Conservation (phyloP, 1,140 invertebrate species). For the Zaprionus camerounensis region DNA sequence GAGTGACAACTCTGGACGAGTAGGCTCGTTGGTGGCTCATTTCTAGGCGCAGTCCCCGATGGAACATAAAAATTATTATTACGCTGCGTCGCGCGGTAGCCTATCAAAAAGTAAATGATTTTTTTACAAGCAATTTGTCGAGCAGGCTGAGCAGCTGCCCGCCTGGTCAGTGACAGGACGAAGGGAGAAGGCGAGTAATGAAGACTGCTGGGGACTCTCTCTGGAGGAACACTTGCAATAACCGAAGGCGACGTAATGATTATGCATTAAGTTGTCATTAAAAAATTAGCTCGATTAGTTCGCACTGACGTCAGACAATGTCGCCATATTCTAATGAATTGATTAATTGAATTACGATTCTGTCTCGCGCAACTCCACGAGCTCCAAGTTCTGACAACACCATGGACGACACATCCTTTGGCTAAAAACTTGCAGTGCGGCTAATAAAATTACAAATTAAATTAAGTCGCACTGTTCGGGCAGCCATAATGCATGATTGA, state of each 20-base stretch:
- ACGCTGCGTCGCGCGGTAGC: slow-evolving; percentile 47
- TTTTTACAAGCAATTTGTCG: slow-evolving; percentile 44
- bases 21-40: slow-evolving; percentile 35
- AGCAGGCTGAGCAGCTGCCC: slow-evolving; percentile 18
- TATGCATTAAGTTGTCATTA: slow-evolving; percentile 78
- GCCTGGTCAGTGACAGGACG: neutral
- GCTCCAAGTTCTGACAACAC: neutral
- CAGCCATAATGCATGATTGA: slow-evolving; percentile 72
- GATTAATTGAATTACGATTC: slow-evolving; percentile 72
- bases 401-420: slow-evolving; percentile 27
- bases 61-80: slow-evolving; percentile 65
- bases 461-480: slow-evolving; percentile 37
- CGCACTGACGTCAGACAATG: slow-evolving; percentile 48
- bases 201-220: neutral
- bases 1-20: slow-evolving; percentile 11
- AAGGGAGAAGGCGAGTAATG: neutral
- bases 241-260: slow-evolving; percentile 58
- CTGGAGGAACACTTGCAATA: slow-evolving; percentile 5
- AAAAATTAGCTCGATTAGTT: slow-evolving; percentile 75
- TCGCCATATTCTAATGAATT: slow-evolving; percentile 72
- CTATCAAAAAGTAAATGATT: slow-evolving; percentile 61
- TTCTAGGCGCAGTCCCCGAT: slow-evolving; percentile 41
- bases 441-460: slow-evolving; percentile 77
- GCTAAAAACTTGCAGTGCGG: slow-evolving; percentile 44
- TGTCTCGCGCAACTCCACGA: slow-evolving; percentile 5